Percentiles rank a stretch among this genome's conserved stretches.
Evolutionary conservation across 2,797 vertebrate genomes (phyloP).

Genomic region (Loris lydekkerianus): DNA sequence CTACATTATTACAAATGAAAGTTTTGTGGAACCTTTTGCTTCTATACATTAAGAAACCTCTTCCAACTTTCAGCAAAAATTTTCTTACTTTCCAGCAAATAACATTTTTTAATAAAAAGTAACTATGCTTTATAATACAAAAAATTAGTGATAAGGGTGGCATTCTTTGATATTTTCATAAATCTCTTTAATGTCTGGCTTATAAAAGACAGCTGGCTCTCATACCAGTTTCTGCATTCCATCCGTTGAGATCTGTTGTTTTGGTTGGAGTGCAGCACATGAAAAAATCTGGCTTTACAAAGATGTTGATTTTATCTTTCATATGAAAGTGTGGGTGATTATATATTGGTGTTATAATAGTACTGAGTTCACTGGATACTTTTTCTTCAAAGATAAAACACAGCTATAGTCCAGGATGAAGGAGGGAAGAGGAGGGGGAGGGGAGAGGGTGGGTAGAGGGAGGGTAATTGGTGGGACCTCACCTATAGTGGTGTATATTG

Average conservation of each 20-base stretch:
- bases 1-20: neutral
- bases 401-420: too few species aligned
- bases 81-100: neutral
- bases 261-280: neutral
- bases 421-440: too few species aligned
- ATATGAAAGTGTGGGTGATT: too few species aligned
- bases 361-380: too few species aligned
- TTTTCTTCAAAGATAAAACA: too few species aligned
- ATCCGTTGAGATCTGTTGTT: neutral
- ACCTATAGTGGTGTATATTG: too few species aligned
- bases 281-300: neutral
- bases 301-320: neutral
- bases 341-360: too few species aligned
- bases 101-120: conserved; percentile 5
- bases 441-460: too few species aligned
- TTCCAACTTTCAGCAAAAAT: neutral
- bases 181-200: neutral
- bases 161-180: conserved; percentile 13
- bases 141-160: neutral
- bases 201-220: conserved; percentile 15
- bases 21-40: neutral
- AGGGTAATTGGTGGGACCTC: too few species aligned
- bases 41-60: neutral
- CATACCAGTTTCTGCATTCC: neutral
- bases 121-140: neutral